Evolutionary conservation across 2,113 vertebrate genomes (phyloP).

Genomic region (Silurus asotus): DNA sequence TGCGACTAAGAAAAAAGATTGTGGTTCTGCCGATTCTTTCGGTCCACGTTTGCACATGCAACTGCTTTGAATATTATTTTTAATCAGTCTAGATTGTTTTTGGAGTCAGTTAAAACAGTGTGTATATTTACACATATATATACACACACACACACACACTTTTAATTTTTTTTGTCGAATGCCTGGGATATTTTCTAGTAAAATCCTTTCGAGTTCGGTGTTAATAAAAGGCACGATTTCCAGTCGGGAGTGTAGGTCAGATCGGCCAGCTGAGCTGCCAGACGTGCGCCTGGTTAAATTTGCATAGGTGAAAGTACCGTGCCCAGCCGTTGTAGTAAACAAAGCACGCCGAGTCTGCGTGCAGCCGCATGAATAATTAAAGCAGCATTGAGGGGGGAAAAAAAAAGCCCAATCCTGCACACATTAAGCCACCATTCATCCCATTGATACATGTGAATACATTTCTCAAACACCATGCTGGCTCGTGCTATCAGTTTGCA

Average conservation of each 20-base stretch:
- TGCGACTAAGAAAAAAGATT: background rate
- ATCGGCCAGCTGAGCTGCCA: conserved; percentile 32
- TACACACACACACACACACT: background rate
- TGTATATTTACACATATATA: background rate
- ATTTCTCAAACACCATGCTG: background rate
- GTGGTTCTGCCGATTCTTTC: background rate
- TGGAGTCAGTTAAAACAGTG: background rate
- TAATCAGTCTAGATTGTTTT: background rate
- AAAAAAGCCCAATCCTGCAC: conserved; percentile 9
- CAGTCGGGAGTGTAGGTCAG: conserved; percentile 19
- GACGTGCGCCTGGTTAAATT: conserved; percentile 21
- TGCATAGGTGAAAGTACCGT: conserved; percentile 25
- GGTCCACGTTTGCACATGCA: background rate
- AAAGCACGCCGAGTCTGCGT: background rate
- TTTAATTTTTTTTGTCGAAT: background rate
- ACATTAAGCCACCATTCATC: conserved; percentile 4
- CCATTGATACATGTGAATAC: background rate
- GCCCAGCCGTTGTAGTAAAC: conserved; percentile 21
- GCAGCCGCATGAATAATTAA: conserved; percentile 41
- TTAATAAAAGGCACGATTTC: background rate
- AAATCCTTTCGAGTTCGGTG: conserved; percentile 29
- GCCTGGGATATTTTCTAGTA: too few relatives aligned
- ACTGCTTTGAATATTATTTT: conserved; percentile 4
- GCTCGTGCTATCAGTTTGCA: background rate
- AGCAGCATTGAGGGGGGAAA: background rate